phyloP scores from a whole-genome alignment of 2,113 vertebrate species.

The Cyanistes caeruleus region DNA sequence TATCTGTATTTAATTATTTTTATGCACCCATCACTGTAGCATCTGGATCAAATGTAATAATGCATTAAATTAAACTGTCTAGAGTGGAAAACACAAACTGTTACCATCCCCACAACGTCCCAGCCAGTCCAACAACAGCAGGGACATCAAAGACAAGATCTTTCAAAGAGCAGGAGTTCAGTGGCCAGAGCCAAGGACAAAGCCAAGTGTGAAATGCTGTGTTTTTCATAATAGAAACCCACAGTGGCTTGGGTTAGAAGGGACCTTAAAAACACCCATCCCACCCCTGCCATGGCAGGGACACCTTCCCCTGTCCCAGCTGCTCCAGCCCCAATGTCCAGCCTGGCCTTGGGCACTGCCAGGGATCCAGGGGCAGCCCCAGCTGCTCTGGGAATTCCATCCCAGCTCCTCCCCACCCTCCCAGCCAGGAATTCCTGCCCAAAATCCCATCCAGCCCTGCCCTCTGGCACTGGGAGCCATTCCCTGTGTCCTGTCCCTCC shows the following conservation, averaged over 20 bases:
- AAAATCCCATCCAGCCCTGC: rapidly evolving
- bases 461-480: background rate
- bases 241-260: rapidly evolving
- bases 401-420: background rate
- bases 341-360: background rate
- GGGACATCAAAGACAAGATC: background rate
- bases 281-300: background rate
- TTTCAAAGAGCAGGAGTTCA: background rate
- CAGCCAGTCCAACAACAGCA: background rate
- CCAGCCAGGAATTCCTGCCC: background rate
- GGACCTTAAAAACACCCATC: background rate
- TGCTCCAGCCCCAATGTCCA: background rate
- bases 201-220: background rate
- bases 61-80: constrained; percentile 58
- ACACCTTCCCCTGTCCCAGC: background rate
- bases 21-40: constrained; percentile 26
- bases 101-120: background rate
- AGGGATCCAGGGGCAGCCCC: background rate
- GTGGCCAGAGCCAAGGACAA: rapidly evolving
- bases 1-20: constrained; percentile 65
- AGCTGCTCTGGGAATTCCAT: background rate
- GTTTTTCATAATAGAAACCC: rapidly evolving
- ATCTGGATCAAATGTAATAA: constrained; percentile 62
- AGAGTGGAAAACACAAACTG: constrained; percentile 34
- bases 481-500: background rate